These are phyloP conservation scores for Diplazon laetatorius DNA, from an alignment of 2,888 invertebrate genomes.

Conservation along the genomic window DNA sequence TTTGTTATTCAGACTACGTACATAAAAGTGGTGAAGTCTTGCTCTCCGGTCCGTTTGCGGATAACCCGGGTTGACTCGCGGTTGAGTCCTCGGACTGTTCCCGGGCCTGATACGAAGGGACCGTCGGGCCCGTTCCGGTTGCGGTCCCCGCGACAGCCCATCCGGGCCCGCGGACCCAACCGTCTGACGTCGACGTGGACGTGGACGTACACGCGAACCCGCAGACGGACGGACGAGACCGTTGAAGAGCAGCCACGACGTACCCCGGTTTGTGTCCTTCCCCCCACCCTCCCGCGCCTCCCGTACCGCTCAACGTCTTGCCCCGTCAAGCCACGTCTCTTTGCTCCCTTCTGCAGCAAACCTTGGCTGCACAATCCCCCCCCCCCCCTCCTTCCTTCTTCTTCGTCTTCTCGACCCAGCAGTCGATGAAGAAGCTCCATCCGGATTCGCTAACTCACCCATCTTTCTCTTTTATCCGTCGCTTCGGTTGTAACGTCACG, in stretches of 20 bases:
- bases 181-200: constrained; percentile 67
- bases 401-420: too few species aligned
- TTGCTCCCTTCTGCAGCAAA: constrained; percentile 52
- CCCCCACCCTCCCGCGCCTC: too few species aligned
- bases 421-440: constrained; percentile 57
- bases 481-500: constrained; percentile 29
- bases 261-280: constrained; percentile 59
- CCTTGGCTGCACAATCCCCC: constrained; percentile 50
- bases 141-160: constrained; percentile 60
- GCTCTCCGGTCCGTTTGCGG: constrained; percentile 82
- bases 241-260: constrained; percentile 64
- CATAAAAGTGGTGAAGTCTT: constrained; percentile 82
- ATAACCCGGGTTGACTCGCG: constrained; percentile 72
- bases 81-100: constrained; percentile 16
- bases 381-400: too few species aligned
- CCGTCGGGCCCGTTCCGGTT: constrained; percentile 27
- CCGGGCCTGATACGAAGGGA: constrained; percentile 10
- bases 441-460: constrained; percentile 57
- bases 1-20: constrained; percentile 83
- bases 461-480: constrained; percentile 7
- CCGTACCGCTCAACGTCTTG: too few species aligned
- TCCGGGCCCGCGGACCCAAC: constrained; percentile 28
- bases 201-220: constrained; percentile 70
- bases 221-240: constrained; percentile 73
- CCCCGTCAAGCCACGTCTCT: constrained; percentile 44